Evolutionary conservation across 2,113 vertebrate genomes (phyloP).

Genomic region (Podocnemis expansa): DNA sequence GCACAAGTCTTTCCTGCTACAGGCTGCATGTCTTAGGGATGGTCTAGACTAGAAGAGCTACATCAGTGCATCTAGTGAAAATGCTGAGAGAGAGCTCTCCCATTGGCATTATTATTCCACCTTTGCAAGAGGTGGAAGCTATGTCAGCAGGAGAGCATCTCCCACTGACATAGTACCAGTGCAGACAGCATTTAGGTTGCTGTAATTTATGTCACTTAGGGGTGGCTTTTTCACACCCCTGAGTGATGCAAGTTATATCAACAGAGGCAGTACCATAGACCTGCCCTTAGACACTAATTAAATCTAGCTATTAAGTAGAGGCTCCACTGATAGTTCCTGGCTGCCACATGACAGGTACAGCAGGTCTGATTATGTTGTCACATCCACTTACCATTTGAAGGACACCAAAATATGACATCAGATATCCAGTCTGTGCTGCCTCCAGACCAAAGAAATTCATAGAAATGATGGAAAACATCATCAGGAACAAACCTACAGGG

Average conservation of each 20-base stretch:
- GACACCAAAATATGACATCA: slow-evolving; percentile 90
- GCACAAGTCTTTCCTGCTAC: neutral
- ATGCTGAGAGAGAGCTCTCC: neutral
- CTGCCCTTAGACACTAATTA: too few species aligned
- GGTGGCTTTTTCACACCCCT: neutral
- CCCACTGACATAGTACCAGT: neutral
- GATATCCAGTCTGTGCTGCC: slow-evolving; percentile 86
- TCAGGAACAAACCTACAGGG: slow-evolving; percentile 87
- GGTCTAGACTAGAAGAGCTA: neutral
- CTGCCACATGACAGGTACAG: neutral
- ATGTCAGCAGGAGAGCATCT: neutral
- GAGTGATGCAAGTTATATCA: neutral
- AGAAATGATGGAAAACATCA: slow-evolving; percentile 93
- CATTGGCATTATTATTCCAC: neutral
- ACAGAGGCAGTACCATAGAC: neutral
- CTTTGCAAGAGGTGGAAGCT: neutral
- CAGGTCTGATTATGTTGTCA: neutral
- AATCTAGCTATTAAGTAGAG: too few species aligned
- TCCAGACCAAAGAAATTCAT: slow-evolving; percentile 90
- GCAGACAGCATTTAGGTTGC: neutral
- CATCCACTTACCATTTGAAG: slow-evolving; percentile 87
- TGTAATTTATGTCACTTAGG: neutral
- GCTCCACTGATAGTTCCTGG: too few species aligned
- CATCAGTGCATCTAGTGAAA: neutral
- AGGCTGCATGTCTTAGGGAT: neutral